Evolutionary conservation across 2,888 invertebrate genomes (phyloP), one percentile per base, ranked within the genome.

Genomic region (Apomyelois bistriatella): DNA sequence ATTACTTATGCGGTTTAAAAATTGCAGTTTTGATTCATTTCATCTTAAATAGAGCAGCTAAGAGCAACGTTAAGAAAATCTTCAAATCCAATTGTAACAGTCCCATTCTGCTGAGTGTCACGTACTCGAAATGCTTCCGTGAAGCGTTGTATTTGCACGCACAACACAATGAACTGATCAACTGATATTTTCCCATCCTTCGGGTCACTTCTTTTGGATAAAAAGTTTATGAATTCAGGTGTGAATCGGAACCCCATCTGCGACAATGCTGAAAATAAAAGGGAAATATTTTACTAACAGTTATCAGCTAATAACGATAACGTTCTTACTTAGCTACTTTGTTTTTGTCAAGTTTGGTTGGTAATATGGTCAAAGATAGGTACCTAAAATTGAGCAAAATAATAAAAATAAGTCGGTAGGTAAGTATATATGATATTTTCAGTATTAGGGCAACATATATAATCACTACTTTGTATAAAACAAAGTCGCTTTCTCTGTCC

Each of bases 241-340:
- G 95, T 92, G 66, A 98, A 94, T 46, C 94, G 91, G 73, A 96
- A 98, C 35, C 98, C 98, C 97, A 98, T 97, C 86, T 96, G 95
- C 32, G 92, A 90, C 48, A 97, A 91, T 3, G 97, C 97, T 94
- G 90, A 55, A 87, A 79, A 22, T 66, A 52, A 57, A 1, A 13
- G 6, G 1, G 13, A 12, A 52, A 57, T 5, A 48, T 16, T 5
- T 10, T 43, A 43, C 28, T 15, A 28, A n/a, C n/a, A n/a, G n/a
- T n/a, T n/a, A n/a, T n/a, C n/a, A n/a, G n/a, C n/a, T n/a, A n/a
- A n/a, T n/a, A n/a, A n/a, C n/a, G n/a, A n/a, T n/a, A n/a, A n/a
- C n/a, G n/a, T n/a, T n/a, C n/a, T n/a, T n/a, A n/a, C n/a, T n/a
- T n/a, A n/a, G n/a, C n/a, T n/a, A n/a, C n/a, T n/a, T n/a, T n/a